Base-by-base conservation (phyloP, 2,888 invertebrate species). In the Mayetiola destructor region DNA sequence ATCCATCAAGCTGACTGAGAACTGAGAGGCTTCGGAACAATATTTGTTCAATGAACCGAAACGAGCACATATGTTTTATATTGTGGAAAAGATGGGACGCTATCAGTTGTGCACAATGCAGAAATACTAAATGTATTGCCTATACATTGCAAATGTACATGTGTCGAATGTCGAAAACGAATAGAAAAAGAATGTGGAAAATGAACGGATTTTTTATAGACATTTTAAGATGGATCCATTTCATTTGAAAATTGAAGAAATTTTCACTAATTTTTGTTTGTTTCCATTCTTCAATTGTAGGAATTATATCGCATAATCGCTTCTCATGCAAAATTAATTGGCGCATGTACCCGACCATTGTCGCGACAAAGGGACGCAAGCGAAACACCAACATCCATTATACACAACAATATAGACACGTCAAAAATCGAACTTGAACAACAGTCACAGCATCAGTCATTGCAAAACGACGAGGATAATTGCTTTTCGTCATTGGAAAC, bases 221-320 rank as follows among this genome's bases (percentile, higher is more conserved):
- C 32, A 32, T 32, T 9, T 12, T 9, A 32, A 9, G n/a, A 52
- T 29, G 29, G 6, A n/a, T n/a, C 52, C 8, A 52, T 30, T 16
- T 10, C 20, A 16, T 32, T 12, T 39, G 8, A 16, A 27, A 27
- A 40, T 40, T 20, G 20, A 40, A 20, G 18, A 9, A 55, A 23
- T 54, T 53, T 53, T 52, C 2, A 30, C 37, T 32, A 20, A 29
- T 59, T 59, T 56, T 59, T 60, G 56, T 62, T 61, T 58, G 40
- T 59, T 60, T 60, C 61, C n/a, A n/a, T 58, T 59, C 8, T 48
- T 27, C 9, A n/a, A 61, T 62, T 60, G 63, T 62, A 93, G 92
- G 85, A 85, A 78, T 82, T 92, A 72, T 90, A 92, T 78, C 82
- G 84, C 69, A 90, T 92, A 78, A 90, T 93, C 74, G 88, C 90